Conservation (phyloP, 53 echinoderm and acorn worm species). For the Holothuria scabra region DNA sequence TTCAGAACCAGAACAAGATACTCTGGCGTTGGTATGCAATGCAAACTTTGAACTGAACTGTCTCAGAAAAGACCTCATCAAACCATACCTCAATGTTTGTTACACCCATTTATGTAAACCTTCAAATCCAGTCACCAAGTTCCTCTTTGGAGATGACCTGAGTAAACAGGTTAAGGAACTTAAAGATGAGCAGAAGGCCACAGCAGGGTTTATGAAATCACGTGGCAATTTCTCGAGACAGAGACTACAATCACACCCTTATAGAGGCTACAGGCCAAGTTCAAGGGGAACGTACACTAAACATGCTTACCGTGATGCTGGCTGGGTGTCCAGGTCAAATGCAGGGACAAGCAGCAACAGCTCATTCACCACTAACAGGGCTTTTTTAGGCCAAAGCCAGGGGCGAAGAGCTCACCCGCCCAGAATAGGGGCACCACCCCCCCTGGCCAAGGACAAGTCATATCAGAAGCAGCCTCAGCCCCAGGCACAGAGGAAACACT, state of each 20-base stretch:
- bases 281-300: no score
- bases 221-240: not conserved
- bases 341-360: not conserved
- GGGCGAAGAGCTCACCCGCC: no score
- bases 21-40: conserved; percentile 32
- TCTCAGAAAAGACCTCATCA: conserved; percentile 45
- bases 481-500: no score
- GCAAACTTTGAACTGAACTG: conserved; percentile 45
- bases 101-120: conserved; percentile 37
- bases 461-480: no score
- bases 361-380: not conserved
- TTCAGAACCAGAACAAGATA: conserved; percentile 36
- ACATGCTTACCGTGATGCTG: not conserved
- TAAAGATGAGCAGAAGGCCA: conserved; percentile 39
- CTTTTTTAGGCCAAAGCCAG: no score
- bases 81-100: no score
- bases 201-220: conserved; percentile 31
- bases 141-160: conserved; percentile 52
- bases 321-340: not conserved
- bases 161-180: conserved; percentile 48
- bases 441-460: no score
- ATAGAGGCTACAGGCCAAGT: not conserved
- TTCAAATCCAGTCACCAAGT: conserved; percentile 30
- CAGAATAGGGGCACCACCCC: no score
- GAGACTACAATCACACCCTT: not conserved